Base-by-base conservation (phyloP, 1,140 invertebrate species). In the Drosophila navojoa region DNA sequence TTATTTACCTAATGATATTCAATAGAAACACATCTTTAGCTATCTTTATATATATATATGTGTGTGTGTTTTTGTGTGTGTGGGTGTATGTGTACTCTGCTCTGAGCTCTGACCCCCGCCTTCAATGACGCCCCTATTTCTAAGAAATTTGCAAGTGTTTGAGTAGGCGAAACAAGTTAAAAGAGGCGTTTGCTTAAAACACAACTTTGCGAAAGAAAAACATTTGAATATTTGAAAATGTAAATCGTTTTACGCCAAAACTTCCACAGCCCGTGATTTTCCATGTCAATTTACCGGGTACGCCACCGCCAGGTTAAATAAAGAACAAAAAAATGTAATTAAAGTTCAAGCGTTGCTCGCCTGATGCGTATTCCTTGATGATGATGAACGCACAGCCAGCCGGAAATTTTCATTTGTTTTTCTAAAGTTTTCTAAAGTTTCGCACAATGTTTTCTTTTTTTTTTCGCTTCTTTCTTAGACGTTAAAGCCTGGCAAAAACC, bases 361-460 rank as follows among this genome's bases (percentile, higher is more conserved):
- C 42, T 50, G 49, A 58, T 67, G 49, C 58, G 25, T 49, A 42
- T 44, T 38, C 13, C 32, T n/a, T n/a, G n/a, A 29, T 53, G 29
- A 19, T 50, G 49, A 50, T n/a, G 50, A 53, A 25, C 22, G 22
- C 27, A 35, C 44, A 29, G 63, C 11, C 44, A 52, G 62, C n/a
- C 42, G 40, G 63, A 49, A 72, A 61, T 61, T 61, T 61, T 73
- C 64, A 55, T 73, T 73, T 73, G 64, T 69, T 73, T 73, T 69
- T 61, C 38, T 61, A 61, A 73, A 73, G 64, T 61, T 73, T 19
- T 16, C 22, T 19, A 55, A 73, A 73, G 71, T 73, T 73, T 62
- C 6, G 44, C 58, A 57, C 57, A 73, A 69, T 58, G 54, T 68
- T 69, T 59, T 66, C 42, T 38, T 38, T 13, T 29, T 29, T 3